phyloP scores from a whole-genome alignment of 2,797 vertebrate genomes.

The Margarornis squamiger region DNA sequence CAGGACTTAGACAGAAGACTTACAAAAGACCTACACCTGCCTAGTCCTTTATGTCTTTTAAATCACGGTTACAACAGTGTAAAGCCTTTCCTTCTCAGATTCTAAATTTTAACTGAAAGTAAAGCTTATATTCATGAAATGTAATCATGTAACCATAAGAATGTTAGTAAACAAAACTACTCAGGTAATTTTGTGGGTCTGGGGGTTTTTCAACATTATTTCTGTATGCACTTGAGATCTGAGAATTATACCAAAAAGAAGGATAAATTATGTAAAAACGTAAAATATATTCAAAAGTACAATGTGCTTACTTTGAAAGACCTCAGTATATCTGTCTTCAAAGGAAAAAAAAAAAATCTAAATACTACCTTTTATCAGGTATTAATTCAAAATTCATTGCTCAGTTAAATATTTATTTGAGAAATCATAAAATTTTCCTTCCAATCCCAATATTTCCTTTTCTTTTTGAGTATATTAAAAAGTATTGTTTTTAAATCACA shows the following conservation, averaged over 20 bases:
- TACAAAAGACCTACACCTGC: not conserved
- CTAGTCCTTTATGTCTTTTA: not conserved
- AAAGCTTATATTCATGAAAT: not conserved
- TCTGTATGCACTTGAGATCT: not conserved
- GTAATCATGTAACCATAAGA: rapidly evolving
- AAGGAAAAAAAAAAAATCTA: not conserved
- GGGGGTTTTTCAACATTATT: not conserved
- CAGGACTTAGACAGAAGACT: not conserved
- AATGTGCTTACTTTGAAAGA: not conserved
- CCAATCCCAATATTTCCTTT: not conserved
- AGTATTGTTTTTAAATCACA: not conserved
- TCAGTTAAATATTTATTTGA: not conserved
- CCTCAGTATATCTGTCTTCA: not conserved
- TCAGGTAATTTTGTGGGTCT: not conserved
- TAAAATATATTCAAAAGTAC: not conserved
- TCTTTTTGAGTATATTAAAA: rapidly evolving
- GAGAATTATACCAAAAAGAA: not conserved
- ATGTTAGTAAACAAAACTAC: not conserved
- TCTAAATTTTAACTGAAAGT: not conserved
- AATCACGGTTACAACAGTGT: not conserved
- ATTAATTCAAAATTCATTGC: not conserved
- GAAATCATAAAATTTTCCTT: not conserved
- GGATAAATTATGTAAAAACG: not conserved
- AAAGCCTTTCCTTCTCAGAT: not conserved
- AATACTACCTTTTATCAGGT: not conserved